phyloP scores from a whole-genome alignment of 1,140 invertebrate genomes.

The Drosophila miranda region DNA sequence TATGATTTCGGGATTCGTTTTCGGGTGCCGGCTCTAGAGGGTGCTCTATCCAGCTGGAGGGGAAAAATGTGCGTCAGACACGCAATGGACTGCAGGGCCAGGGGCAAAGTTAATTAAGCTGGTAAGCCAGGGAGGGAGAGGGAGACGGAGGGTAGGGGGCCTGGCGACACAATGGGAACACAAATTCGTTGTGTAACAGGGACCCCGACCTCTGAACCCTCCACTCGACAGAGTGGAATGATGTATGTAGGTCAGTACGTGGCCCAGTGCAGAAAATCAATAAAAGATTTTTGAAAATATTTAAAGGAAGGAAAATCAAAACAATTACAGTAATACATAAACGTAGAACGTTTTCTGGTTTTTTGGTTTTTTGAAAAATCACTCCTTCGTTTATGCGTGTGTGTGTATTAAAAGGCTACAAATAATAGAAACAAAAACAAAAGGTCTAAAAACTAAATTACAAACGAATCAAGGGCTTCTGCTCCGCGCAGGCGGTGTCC shows the following conservation, averaged over 20 bases:
- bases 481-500: background rate
- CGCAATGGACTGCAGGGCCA: slow-evolving; percentile 20
- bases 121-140: background rate
- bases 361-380: slow-evolving; percentile 37
- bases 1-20: slow-evolving; percentile 46
- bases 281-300: slow-evolving; percentile 43
- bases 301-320: slow-evolving; percentile 48
- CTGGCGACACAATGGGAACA: slow-evolving; percentile 44
- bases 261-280: slow-evolving; percentile 58
- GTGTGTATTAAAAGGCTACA: slow-evolving; percentile 29
- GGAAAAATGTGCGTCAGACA: slow-evolving; percentile 52
- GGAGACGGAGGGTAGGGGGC: background rate
- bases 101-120: slow-evolving; percentile 67
- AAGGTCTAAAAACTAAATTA: slow-evolving; percentile 48
- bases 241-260: slow-evolving; percentile 64
- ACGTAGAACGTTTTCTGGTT: slow-evolving; percentile 26
- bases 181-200: slow-evolving; percentile 45
- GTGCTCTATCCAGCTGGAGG: slow-evolving; percentile 1
- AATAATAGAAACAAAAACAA: slow-evolving; percentile 45
- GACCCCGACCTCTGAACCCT: slow-evolving; percentile 1
- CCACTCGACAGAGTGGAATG: background rate
- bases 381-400: slow-evolving; percentile 30
- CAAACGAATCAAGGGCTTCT: slow-evolving; percentile 41
- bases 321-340: slow-evolving; percentile 32
- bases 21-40: background rate